Evolutionary conservation across 2,888 invertebrate genomes (phyloP), one percentile per base, ranked within the genome.

Genomic region (Melinaea menophilus): DNA sequence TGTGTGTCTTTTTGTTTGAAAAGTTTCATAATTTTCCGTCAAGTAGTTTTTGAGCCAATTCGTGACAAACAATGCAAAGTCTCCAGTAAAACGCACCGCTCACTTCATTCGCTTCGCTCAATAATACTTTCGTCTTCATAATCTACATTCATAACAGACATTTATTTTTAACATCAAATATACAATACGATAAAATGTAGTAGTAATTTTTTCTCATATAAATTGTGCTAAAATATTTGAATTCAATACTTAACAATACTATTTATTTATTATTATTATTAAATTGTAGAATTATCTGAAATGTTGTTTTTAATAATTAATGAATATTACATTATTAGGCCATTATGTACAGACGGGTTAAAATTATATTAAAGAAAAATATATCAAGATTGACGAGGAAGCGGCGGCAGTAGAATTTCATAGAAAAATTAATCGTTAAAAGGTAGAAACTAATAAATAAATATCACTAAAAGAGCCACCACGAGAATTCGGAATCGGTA

Each of bases 121-220:
- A 7, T 5, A 9, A 31, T 31, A 51, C 51, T 22, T 22, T 22
- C 22, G 9, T 31, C 31, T 22, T 56, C 22, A 13, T n/a, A 54
- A n/a, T 58, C 55, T 55, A 37, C 7, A 34, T 61, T n/a, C 11
- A 56, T 51, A 62, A 59, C 58, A 55, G 47, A 55, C 61, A 47
- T 55, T 2, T 22, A 33, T 55, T 55, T 57, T 58, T 61, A 55
- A 66, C 57, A 65, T 65, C 59, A 35, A 62, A 61, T 46, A 55
- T 63, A 64, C 62, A 64, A 58, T 58, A 57, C 37, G 37, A 46
- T 34, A 51, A 51, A 55, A 31, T 55, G 37, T 11, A 5, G 34
- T 5, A 22, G 22, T 22, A 22, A 22, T 22, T 22, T 22, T 22
- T 22, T 55, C 57, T 57, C 31, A 61, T 51, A 61, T 61, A 45